Percentiles rank a stretch among this genome's conserved stretches.
These are phyloP conservation scores for Oscheius sp. DNA, from an alignment of 2,888 invertebrate genomes.

Conservation along the genomic window DNA sequence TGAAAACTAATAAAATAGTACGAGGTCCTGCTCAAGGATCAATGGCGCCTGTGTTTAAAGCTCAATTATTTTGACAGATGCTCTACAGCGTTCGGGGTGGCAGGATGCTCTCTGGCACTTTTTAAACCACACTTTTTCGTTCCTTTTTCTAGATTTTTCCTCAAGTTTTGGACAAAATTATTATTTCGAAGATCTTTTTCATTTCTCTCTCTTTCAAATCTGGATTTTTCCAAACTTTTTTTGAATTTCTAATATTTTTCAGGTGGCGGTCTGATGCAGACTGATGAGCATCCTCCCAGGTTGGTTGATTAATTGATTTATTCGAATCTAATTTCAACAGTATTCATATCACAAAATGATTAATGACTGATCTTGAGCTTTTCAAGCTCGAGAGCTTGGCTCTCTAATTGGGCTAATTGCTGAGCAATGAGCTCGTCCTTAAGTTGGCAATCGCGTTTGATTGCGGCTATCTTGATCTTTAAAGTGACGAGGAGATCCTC, in stretches of 20 bases:
- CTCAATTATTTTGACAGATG: conserved; percentile 30
- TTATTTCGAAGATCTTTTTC: no score
- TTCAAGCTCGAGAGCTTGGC: background rate
- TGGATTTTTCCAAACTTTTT: background rate
- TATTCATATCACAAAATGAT: no score
- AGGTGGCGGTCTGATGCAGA: conserved; percentile 17
- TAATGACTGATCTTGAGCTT: no score
- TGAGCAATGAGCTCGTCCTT: background rate
- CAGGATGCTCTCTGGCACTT: no score
- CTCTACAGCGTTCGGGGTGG: conserved; percentile 18
- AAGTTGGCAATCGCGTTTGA: background rate
- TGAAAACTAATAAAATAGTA: background rate
- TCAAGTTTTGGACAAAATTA: no score
- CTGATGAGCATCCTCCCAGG: conserved; percentile 31
- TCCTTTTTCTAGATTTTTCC: no score
- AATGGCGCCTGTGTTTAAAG: conserved; percentile 10
- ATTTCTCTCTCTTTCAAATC: background rate
- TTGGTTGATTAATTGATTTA: background rate
- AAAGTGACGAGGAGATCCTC: background rate
- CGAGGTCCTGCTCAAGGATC: conserved; percentile 2
- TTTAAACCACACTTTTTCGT: no score
- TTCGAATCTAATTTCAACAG: background rate
- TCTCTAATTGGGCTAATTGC: background rate
- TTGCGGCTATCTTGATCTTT: background rate
- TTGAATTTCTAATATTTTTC: background rate